These are phyloP conservation scores for Cebus imitator DNA, from an alignment of 2,113 vertebrate species.

Conservation along the genomic window DNA sequence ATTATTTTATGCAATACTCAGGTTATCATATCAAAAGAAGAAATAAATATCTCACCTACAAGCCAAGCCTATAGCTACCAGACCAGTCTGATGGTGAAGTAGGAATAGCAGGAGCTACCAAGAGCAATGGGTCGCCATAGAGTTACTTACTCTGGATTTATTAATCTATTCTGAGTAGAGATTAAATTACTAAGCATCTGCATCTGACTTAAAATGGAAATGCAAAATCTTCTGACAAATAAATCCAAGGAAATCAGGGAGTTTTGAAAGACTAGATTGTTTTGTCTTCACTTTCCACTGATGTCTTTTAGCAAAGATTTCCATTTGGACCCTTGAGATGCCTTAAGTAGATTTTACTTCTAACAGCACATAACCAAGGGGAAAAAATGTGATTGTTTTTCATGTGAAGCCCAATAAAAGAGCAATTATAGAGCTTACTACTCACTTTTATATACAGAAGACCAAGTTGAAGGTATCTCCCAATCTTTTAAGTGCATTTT, in stretches of 20 bases:
- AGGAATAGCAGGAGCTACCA: conserved; percentile 25
- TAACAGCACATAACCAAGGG: background rate
- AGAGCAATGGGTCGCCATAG: conserved; percentile 48
- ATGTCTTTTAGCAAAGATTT: conserved; percentile 42
- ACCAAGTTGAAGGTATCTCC: background rate
- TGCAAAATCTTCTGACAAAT: conserved; percentile 56
- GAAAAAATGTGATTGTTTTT: conserved; percentile 52
- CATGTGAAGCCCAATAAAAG: conserved; percentile 33
- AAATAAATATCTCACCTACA: conserved; percentile 68
- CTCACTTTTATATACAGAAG: background rate
- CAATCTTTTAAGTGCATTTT: background rate
- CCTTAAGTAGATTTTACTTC: conserved; percentile 54
- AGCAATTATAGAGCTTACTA: conserved; percentile 4
- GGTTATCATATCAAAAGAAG: conserved; percentile 66
- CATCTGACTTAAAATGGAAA: conserved; percentile 60
- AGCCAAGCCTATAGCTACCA: conserved; percentile 45
- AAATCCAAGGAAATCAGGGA: conserved; percentile 51
- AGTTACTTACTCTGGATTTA: conserved; percentile 56
- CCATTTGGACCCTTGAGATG: conserved; percentile 38
- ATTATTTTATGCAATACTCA: conserved; percentile 76
- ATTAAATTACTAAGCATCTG: conserved; percentile 49
- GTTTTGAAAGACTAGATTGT: conserved; percentile 14
- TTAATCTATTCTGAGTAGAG: conserved; percentile 47
- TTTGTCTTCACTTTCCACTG: conserved; percentile 45
- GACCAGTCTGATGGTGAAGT: background rate